phyloP scores from a whole-genome alignment of 2,888 invertebrate genomes.

The Platycheirus rosarum region DNA sequence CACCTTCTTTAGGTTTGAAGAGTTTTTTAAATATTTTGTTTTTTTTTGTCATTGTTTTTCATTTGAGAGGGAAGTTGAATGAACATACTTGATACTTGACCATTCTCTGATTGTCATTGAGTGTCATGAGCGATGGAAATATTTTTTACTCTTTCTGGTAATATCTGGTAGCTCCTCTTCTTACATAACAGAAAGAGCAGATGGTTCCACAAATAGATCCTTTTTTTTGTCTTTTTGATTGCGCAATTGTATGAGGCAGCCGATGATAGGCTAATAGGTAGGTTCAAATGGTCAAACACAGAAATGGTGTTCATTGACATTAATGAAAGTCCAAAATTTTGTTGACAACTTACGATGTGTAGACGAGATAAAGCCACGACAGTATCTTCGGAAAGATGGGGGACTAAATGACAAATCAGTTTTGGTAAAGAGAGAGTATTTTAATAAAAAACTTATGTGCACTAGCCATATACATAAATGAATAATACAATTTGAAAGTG shows the following conservation, averaged over 20 bases:
- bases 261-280: neutral
- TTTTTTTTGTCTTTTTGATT: conserved; percentile 25
- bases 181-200: neutral
- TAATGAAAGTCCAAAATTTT: conserved; percentile 30
- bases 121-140: too few species aligned
- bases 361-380: neutral
- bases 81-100: conserved; percentile 14
- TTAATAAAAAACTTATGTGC: too few species aligned
- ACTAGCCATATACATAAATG: too few species aligned
- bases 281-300: conserved; percentile 30
- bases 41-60: too few species aligned
- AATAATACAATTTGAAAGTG: too few species aligned
- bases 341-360: neutral
- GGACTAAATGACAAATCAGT: neutral
- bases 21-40: too few species aligned
- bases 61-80: neutral
- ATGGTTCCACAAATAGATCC: conserved; percentile 21
- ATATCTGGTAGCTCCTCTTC: neutral
- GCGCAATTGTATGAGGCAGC: conserved; percentile 24
- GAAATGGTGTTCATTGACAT: conserved; percentile 56
- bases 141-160: too few species aligned
- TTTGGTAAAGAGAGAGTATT: neutral
- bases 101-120: conserved; percentile 4
- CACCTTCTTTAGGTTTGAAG: too few species aligned
- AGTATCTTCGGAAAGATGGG: neutral